Percentiles rank a stretch among this genome's conserved stretches.
These are phyloP conservation scores for Chloroceryle amazona DNA, from an alignment of 2,797 vertebrate species.

Conservation along the genomic window DNA sequence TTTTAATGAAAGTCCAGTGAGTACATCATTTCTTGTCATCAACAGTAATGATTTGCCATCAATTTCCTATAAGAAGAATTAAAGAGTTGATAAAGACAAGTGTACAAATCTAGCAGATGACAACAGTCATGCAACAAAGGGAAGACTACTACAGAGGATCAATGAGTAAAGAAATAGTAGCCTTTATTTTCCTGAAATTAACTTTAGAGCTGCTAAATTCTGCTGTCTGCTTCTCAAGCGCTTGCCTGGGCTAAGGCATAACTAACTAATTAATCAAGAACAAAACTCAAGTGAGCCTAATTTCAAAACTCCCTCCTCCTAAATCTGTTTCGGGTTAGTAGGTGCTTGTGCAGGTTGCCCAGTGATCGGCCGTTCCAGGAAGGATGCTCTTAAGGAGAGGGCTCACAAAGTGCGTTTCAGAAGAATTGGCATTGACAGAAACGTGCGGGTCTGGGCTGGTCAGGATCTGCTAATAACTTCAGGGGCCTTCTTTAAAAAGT, in stretches of 20 bases:
- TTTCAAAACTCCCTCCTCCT: conserved; percentile 22
- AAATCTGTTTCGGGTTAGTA: conserved; percentile 32
- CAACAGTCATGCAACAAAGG: conserved; percentile 46
- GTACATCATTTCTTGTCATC: conserved; percentile 98
- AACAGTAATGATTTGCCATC: conserved; percentile 97
- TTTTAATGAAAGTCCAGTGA: conserved; percentile 98
- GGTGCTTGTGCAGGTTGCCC: neutral
- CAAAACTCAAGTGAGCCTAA: neutral
- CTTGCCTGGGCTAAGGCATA: neutral
- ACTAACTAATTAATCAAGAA: conserved; percentile 6
- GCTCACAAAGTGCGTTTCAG: neutral
- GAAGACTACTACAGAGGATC: neutral
- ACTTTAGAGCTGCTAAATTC: neutral
- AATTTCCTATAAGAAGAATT: conserved; percentile 90
- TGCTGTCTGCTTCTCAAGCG: neutral
- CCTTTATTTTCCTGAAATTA: conserved; percentile 18
- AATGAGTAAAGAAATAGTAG: neutral
- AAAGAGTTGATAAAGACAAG: conserved; percentile 64
- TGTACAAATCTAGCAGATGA: conserved; percentile 40
- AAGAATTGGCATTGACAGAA: neutral
- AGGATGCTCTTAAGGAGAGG: neutral
- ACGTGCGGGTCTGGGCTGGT: conserved; percentile 3
- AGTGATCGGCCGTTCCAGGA: neutral
- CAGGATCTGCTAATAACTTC: neutral
- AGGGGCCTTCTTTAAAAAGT: neutral